Base-by-base conservation (phyloP, 2,113 vertebrate genomes). In the Odocoileus hemionus region DNA sequence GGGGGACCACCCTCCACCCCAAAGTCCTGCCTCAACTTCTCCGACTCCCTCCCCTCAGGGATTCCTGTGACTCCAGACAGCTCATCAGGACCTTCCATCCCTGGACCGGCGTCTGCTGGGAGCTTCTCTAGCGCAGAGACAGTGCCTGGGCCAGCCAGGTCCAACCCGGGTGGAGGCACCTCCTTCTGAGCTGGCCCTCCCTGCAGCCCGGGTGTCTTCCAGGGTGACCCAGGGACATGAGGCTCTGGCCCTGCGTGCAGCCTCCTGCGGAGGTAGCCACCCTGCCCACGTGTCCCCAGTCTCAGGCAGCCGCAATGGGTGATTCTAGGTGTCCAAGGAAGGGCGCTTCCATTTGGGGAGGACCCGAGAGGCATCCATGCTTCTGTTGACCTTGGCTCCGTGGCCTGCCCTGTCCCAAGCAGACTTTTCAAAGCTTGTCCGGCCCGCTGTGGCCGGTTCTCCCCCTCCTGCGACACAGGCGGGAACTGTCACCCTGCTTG, bases 401-500 rank as follows among this genome's bases (percentile, higher is more conserved):
- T 1, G 43, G n/a, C 19, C 30, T 14, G 4, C 16, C 25, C 26
- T 7, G 33, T 39, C 14, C 54, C 83, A 15, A 23, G 4, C 57
- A 8, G 11, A n/a, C n/a, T 17, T 55, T 26, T 43, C 47, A 64
- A 60, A 45, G 14, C 33, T 57, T 4, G 2, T 8, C 17, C 17
- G 3, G 10, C 10, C 67, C 19, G 17, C 7, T 33, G 0, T 23
- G n/a, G 19, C n/a, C 21, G 23, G 50, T 30, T 23, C 57, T 26
- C 50, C 10, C 52, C 47, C 1, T 82, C 57, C n/a, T 21, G 16
- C 0, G 0, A 16, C n/a, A 43, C 13, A 3, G 92, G 8, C 1
- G 4, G 54, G 36, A 8, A 6, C 16, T 7, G 15, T 25, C 28
- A 11, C 23, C 52, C 52, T 2, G 5, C 25, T 4, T 52, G 33